These are phyloP conservation scores for Epinotia nisella DNA, from an alignment of 2,888 invertebrate genomes.

Conservation along the genomic window DNA sequence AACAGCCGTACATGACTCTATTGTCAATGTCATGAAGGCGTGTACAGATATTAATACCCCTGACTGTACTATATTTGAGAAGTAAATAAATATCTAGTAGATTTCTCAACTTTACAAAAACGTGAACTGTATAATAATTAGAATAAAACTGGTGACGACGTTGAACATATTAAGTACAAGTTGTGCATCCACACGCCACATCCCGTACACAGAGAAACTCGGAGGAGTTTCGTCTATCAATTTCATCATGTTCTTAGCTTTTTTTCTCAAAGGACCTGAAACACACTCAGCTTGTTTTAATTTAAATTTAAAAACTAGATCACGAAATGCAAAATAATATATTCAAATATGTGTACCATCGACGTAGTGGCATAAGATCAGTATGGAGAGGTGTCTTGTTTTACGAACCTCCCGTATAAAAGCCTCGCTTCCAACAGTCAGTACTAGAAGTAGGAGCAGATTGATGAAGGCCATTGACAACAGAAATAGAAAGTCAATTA, in stretches of 20 bases:
- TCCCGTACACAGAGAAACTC: slow-evolving; percentile 49
- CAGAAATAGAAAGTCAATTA: slow-evolving; percentile 50
- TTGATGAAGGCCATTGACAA: slow-evolving; percentile 53
- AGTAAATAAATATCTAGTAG: background rate
- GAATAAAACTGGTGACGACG: slow-evolving; percentile 32
- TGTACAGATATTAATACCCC: too few species aligned
- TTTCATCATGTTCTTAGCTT: slow-evolving; percentile 67
- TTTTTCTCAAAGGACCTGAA: slow-evolving; percentile 68
- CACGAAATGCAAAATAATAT: too few species aligned
- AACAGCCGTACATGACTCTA: too few species aligned
- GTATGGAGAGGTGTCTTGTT: slow-evolving; percentile 65
- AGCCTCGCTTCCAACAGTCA: slow-evolving; percentile 60
- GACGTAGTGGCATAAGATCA: slow-evolving; percentile 60
- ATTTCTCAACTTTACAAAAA: slow-evolving; percentile 42
- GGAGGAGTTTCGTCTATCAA: slow-evolving; percentile 67
- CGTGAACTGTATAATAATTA: slow-evolving; percentile 48
- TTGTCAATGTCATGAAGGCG: too few species aligned
- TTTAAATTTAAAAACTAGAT: slow-evolving; percentile 45
- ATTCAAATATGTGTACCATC: slow-evolving; percentile 55
- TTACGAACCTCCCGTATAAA: slow-evolving; percentile 64
- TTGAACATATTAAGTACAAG: slow-evolving; percentile 34
- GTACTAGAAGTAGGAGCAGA: slow-evolving; percentile 52
- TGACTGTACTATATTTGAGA: too few species aligned
- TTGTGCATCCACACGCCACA: slow-evolving; percentile 47
- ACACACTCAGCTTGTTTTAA: slow-evolving; percentile 28